Base-by-base conservation (phyloP, 1,140 invertebrate genomes). In the Acromyrmex heyeri region DNA sequence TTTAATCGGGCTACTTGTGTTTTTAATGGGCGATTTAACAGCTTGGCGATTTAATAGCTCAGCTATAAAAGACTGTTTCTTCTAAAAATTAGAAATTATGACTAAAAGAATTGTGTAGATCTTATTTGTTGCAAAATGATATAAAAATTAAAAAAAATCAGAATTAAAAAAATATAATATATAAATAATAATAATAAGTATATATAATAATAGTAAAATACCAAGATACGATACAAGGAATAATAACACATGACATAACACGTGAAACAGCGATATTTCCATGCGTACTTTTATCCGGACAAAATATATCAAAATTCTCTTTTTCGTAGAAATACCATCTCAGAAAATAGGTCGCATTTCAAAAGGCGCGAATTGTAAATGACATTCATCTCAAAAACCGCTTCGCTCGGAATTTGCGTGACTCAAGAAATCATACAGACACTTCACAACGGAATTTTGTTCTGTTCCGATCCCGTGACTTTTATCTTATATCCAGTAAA, bases 331-430 rank as follows among this genome's bases (percentile, higher is more conserved):
- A 34, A 75, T 61, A 38, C 18, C 12, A 57, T 62, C n/a, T 75
- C 44, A 18, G 55, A 61, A 75, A 73, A 73, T 50, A 73, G 38
- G 67, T 83, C 69, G 69, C 2, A 44, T 62, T 18, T 75, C 69
- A 34, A 75, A 83, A 83, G 55, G 8, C 55, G 38, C 55, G 55
- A 34, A 27, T 83, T 75, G 79, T 83, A 75, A 83, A 83, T 83
- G 69, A 57, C 38, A 57, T 50, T 83, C 48, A 62, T 73, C 59
- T 57, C 73, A 61, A 65, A 73, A 82, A 44, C n/a, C 18, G 69
- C 14, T 44, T 72, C n/a, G 12, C 55, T 50, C 24, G 69, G 38
- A 75, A 83, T 83, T 57, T 21, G 5, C 57, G 24, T 30, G 48
- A 50, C 34, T 69, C 55, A 12, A 5, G 21, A 85, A 59, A 72